Base-by-base conservation (phyloP, 2,797 vertebrate species). In the Acridotheres tristis region DNA sequence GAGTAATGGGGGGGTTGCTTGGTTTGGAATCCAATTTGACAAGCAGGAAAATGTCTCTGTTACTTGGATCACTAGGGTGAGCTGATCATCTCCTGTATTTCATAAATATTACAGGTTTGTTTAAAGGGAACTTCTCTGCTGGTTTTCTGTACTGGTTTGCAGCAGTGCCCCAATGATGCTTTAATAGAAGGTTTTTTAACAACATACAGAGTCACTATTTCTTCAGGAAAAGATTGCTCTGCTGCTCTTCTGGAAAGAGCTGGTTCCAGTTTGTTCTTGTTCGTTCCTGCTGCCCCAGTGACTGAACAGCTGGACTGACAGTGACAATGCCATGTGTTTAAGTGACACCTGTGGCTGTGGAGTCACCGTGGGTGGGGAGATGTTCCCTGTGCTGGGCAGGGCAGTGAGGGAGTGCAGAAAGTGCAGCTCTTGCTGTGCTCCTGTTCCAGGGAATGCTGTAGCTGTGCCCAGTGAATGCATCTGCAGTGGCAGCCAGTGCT, bases 231-330 rank as follows among this genome's bases (percentile, higher is more conserved):
- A 63, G 16, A 32, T 19, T 63, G 30, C 38, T 59, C 5, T 66
- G 68, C 65, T 65, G 7, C 66, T 50, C 47, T 57, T 59, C n/a
- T 88, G 61, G 25, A 81, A 61, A 26, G 45, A 80, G 62, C 85
- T 93, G 73, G 38, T 71, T 89, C 85, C 85, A 86, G 73, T 76
- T 91, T 69, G 50, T 88, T 73, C 87, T 68, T 86, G 50, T 84
- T 82, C 79, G 34, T 94, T 94, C 45, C 67, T 88, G 67, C 80
- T 88, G 71, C 63, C 65, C 25, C 54, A 85, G 58, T 54, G 85
- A 11, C n/a, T n/a, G 81, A 90, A 7, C 72, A 95, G 85, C 93
- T 94, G 90, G 61, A 45, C 43, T 62, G 22, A 92, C 93, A 96
- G 16, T 85, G 34, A 29, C 93, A 95, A 1, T 85, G 27, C 47